Conservation (phyloP, 2,797 vertebrate species). For the Lacerta bilineata region DNA sequence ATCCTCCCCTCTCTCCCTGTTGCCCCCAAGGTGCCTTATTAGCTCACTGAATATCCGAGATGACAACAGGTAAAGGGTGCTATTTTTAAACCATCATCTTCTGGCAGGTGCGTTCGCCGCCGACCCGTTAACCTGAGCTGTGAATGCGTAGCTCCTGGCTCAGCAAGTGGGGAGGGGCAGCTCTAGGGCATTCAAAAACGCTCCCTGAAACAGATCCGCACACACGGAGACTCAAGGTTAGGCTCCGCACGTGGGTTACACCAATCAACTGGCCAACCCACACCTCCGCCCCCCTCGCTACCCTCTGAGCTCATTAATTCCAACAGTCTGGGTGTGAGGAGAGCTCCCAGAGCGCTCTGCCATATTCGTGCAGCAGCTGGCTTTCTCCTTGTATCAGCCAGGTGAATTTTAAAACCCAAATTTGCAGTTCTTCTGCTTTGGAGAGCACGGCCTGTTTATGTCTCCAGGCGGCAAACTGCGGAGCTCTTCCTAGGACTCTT, state of each 20-base stretch:
- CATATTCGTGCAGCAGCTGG: slow-evolving; percentile 21
- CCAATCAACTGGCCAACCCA: background rate
- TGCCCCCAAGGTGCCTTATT: slow-evolving; percentile 30
- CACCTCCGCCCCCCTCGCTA: background rate
- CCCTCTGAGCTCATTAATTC: slow-evolving; percentile 11
- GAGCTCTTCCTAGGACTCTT: background rate
- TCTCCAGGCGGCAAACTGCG: slow-evolving; percentile 14
- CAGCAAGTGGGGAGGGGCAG: background rate
- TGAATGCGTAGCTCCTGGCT: background rate
- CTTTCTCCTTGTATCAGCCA: slow-evolving; percentile 3
- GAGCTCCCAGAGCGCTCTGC: background rate
- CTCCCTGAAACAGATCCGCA: background rate
- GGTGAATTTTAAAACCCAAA: background rate
- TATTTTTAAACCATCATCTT: slow-evolving; percentile 43
- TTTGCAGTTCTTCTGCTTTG: background rate
- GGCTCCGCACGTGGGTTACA: background rate
- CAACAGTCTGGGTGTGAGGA: background rate
- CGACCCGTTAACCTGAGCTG: slow-evolving; percentile 17
- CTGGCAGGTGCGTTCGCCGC: slow-evolving; percentile 25
- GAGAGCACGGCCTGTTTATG: slow-evolving; percentile 18
- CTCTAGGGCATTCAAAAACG: slow-evolving; percentile 6
- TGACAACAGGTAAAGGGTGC: slow-evolving; percentile 33
- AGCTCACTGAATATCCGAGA: slow-evolving; percentile 10
- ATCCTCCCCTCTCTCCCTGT: background rate
- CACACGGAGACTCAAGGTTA: background rate